Evolutionary conservation across 2,888 invertebrate genomes (phyloP), one percentile per base, ranked within the genome.

Genomic region (Nowickia ferox): DNA sequence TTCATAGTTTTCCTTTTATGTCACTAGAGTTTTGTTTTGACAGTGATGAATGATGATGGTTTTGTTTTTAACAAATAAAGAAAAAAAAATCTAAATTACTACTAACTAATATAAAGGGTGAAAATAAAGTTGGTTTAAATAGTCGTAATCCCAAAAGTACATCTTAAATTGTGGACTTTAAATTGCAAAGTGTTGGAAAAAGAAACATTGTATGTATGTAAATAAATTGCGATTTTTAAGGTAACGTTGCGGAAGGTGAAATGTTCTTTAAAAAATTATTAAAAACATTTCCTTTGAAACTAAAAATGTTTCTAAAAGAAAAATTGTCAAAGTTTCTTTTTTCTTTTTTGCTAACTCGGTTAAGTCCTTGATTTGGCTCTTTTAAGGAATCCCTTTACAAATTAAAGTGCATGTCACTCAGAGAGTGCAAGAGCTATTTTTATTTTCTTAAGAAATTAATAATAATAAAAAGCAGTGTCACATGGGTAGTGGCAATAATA

Each of bases 1-100:
- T 48, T 40, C 42, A 66, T 38, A 44, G 51, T 81, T 69, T 78
- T 68, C 13, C 17, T 69, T 72, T 69, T 77, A 51, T 83, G 77
- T 69, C 83, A 83, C 83, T 59, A 53, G 81, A 81, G 81, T 81
- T 81, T 75, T 79, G 66, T 76, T 86, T 86, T 83, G 86, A 86
- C 86, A 86, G 53, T 86, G 86, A 86, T 86, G 86, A 76, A 86
- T 86, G 86, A 86, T 86, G 82, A 83, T 86, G 82, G 53, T 75
- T 11, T 48, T 22, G 82, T 59, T 75, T 11, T 48, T 22, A 13
- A 51, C n/a, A 72, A 63, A 75, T 38, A 51, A 40, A 57, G 8
- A 1, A 22, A 78, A 48, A n/a, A 30, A 30, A 59, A 9, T 42
- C 15, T 48, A 57, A 48, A n/a, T 17, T 51, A 15, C 38, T 22